These are phyloP conservation scores for Hypocryptadius cinnamomeus DNA, from an alignment of 2,113 vertebrate genomes.

Conservation along the genomic window DNA sequence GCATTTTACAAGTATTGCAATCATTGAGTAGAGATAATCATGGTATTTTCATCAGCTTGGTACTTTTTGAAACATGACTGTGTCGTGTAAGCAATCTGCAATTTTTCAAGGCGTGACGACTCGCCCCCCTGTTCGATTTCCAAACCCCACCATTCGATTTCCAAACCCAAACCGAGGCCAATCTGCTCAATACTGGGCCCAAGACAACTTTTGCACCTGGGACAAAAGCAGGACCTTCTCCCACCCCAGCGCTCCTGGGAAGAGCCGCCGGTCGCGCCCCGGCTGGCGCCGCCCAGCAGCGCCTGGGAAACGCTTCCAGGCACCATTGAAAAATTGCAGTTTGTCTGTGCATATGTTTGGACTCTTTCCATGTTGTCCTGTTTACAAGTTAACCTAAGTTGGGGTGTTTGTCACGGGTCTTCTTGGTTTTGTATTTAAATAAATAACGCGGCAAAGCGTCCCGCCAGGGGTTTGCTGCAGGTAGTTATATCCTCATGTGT, in stretches of 20 bases:
- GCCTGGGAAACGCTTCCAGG: constrained; percentile 18
- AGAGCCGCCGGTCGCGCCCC: not conserved
- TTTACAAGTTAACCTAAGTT: constrained; percentile 91
- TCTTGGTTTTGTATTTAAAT: constrained; percentile 87
- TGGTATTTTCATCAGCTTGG: constrained; percentile 85
- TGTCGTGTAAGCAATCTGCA: constrained; percentile 85
- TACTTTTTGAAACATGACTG: constrained; percentile 82
- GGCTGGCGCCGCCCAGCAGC: constrained; percentile 43
- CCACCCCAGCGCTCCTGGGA: not conserved
- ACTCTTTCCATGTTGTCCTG: constrained; percentile 85
- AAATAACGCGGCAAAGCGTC: constrained; percentile 72
- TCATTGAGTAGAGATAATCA: constrained; percentile 84
- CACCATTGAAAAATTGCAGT: constrained; percentile 79
- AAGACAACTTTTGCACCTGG: constrained; percentile 30
- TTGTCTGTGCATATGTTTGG: constrained; percentile 81
- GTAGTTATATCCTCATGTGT: constrained; percentile 77
- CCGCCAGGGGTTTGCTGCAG: constrained; percentile 66
- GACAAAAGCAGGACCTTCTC: constrained; percentile 3
- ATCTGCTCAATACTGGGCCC: constrained; percentile 29
- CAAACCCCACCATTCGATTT: not conserved
- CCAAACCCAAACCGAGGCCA: not conserved
- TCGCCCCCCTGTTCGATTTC: not conserved
- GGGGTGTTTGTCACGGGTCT: constrained; percentile 88
- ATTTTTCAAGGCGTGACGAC: constrained; percentile 74
- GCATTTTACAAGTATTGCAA: constrained; percentile 89